Evolutionary conservation across 2,113 vertebrate genomes (phyloP).

Genomic region (Sinocyclocheilus anophthalmus): DNA sequence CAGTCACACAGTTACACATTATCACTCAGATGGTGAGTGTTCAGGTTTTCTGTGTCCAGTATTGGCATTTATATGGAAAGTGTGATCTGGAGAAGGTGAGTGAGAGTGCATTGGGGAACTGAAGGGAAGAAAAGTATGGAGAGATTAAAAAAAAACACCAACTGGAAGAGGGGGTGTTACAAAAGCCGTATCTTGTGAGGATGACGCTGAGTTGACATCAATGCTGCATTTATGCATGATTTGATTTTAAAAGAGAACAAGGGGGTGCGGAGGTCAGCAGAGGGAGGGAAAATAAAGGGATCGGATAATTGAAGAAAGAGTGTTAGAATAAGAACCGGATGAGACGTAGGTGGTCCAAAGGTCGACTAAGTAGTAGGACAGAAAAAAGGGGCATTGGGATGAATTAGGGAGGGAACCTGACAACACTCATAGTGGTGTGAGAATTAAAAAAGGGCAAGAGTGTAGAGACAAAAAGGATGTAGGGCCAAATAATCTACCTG

Average conservation of each 20-base stretch:
- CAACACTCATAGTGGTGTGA: constrained; percentile 15
- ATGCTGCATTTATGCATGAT: constrained; percentile 72
- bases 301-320: background rate
- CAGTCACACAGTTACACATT: constrained; percentile 5
- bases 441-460: constrained; percentile 26
- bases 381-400: constrained; percentile 54
- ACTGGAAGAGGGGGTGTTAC: background rate
- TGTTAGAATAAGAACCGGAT: background rate
- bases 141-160: background rate
- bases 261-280: background rate
- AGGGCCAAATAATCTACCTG: constrained; percentile 49
- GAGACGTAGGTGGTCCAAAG: constrained; percentile 43
- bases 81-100: background rate
- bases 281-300: background rate
- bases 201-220: constrained; percentile 58
- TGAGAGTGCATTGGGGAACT: background rate
- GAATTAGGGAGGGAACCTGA: constrained; percentile 31
- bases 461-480: background rate
- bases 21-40: background rate
- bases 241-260: constrained; percentile 65
- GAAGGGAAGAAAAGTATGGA: constrained; percentile 45
- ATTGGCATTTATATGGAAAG: background rate
- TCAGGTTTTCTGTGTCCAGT: background rate
- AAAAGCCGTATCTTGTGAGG: background rate
- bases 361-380: background rate